A percentile compares a stretch with the other conserved stretches of the same genome.
Evolutionary conservation across 2,888 invertebrate genomes (phyloP).

Genomic region (Xanthia icteritia): DNA sequence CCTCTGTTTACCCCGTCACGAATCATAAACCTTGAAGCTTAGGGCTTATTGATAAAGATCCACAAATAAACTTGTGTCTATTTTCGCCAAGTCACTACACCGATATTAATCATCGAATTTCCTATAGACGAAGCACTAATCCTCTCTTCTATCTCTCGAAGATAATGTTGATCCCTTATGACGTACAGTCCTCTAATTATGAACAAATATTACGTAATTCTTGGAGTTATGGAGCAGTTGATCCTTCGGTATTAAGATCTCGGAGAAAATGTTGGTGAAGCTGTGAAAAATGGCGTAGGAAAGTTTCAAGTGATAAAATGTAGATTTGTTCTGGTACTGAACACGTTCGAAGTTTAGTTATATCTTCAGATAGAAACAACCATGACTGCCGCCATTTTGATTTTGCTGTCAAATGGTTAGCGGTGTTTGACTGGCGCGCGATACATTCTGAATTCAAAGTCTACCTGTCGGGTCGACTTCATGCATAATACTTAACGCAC

Average conservation of each 20-base stretch:
- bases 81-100: conserved; percentile 45
- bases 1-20: conserved; percentile 3
- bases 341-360: neutral
- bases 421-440: neutral
- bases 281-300: neutral
- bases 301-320: neutral
- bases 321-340: neutral
- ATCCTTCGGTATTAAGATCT: conserved; percentile 34
- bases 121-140: conserved; percentile 47
- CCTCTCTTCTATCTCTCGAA: conserved; percentile 20
- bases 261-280: neutral
- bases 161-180: conserved; percentile 50
- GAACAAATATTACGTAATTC: conserved; percentile 42
- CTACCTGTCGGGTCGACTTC: neutral
- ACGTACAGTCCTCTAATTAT: conserved; percentile 46
- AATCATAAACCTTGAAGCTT: conserved; percentile 23
- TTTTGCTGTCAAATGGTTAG: neutral
- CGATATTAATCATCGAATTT: conserved; percentile 58
- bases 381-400: neutral
- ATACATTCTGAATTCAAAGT: neutral
- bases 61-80: conserved; percentile 17
- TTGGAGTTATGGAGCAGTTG: conserved; percentile 8
- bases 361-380: neutral
- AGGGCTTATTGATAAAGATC: too few species aligned
- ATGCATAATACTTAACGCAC: neutral